phyloP scores from a whole-genome alignment of 2,797 vertebrate species.

The Spea hammondii region DNA sequence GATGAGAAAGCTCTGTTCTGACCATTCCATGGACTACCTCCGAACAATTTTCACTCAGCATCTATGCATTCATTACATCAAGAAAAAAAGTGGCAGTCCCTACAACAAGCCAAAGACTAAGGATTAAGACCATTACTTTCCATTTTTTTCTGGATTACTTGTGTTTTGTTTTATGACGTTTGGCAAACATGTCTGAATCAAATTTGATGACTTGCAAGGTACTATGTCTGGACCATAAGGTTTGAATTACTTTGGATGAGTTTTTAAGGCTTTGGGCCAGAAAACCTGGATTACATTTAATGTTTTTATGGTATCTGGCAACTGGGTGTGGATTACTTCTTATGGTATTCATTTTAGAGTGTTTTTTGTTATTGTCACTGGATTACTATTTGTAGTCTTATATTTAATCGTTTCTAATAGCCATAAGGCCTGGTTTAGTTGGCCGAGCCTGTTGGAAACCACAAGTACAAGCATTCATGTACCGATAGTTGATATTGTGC shows the following conservation, averaged over 20 bases:
- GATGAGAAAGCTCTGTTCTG: too few relatives aligned
- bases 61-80: too few relatives aligned
- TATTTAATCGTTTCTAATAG: slow-evolving; percentile 31
- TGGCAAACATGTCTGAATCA: slow-evolving; percentile 41
- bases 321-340: slow-evolving; percentile 30
- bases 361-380: slow-evolving; percentile 29
- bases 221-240: slow-evolving; percentile 31
- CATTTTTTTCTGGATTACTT: slow-evolving; percentile 32
- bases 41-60: too few relatives aligned
- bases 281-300: slow-evolving; percentile 35
- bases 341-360: slow-evolving; percentile 31
- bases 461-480: background rate
- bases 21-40: too few relatives aligned
- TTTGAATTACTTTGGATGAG: slow-evolving; percentile 36
- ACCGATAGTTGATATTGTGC: too few relatives aligned
- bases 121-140: slow-evolving; percentile 21
- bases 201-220: slow-evolving; percentile 29
- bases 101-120: slow-evolving; percentile 8
- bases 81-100: too few relatives aligned
- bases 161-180: slow-evolving; percentile 35
- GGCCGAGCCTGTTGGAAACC: slow-evolving; percentile 7
- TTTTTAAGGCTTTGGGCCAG: slow-evolving; percentile 42
- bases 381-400: slow-evolving; percentile 42
- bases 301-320: slow-evolving; percentile 40
- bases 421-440: slow-evolving; percentile 18